Evolutionary conservation across 2,888 invertebrate species (phyloP), one percentile per base, ranked within the genome.

Genomic region (Lampropteryx suffumata): DNA sequence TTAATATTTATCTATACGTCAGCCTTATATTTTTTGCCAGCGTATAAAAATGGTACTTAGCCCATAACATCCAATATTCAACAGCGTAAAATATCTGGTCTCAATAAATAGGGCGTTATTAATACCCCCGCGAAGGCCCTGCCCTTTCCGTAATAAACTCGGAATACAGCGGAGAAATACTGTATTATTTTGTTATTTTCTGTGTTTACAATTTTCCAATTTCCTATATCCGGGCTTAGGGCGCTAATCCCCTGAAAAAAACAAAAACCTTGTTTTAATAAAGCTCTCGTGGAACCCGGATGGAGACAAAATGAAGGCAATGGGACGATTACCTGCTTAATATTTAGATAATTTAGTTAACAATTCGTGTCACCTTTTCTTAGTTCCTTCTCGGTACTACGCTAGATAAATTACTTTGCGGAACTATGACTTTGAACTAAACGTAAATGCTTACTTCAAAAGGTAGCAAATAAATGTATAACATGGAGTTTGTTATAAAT

Each of bases 201-300:
- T 62, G 59, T 59, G 57, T 57, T 62, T 55, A 60, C 58, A 62
- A 64, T 66, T 65, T 71, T 69, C 65, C 67, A 69, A 74, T 74
- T 71, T 67, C 63, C 59, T 65, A 64, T 64, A 67, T 67, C 64
- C 69, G 58, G 50, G 62, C 57, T 71, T 63, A 69, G 57, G 62
- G 57, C 54, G 69, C 61, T 69, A 71, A 73, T 71, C 72, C 64
- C 27, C 39, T 34, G 42, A 45, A 46, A 50, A 56, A 64, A 65
- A 59, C 55, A 59, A 60, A 66, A 61, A 47, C 58, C 61, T 59
- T 61, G 63, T 59, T 71, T 56, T 67, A 62, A 57, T 54, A 65
- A 66, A 61, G 61, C 54, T 53, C 59, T 58, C 59, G 61, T 62
- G 47, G 52, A 49, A 55, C 49, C 34, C 43, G 46, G 46, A 55